phyloP scores from a whole-genome alignment of 2,888 invertebrate species.

The Agrochola macilenta region DNA sequence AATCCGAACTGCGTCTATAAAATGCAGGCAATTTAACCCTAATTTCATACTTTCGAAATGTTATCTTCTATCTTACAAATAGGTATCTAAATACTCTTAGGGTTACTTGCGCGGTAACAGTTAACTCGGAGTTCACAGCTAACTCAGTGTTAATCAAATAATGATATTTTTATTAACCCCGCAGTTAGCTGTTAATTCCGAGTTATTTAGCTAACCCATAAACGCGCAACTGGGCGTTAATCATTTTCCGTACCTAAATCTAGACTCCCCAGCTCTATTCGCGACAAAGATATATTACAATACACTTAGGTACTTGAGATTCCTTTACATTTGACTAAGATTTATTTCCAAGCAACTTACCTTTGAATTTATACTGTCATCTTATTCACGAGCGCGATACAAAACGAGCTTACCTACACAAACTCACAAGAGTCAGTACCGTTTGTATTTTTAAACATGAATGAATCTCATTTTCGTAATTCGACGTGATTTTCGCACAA shows the following conservation, averaged over 20 bases:
- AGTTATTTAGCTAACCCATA: no score
- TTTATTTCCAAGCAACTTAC: constrained; percentile 35
- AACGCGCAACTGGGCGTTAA: background rate
- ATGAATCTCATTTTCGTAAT: constrained; percentile 58
- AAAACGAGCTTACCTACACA: constrained; percentile 29
- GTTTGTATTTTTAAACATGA: constrained; percentile 54
- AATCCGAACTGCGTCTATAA: background rate
- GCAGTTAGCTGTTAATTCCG: no score
- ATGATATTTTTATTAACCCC: no score
- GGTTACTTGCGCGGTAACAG: no score
- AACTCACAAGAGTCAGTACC: constrained; percentile 26
- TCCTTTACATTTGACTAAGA: constrained; percentile 39
- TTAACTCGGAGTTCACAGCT: no score
- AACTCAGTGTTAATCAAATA: no score
- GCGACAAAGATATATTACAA: constrained; percentile 20
- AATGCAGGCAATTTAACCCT: background rate
- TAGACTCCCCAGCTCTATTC: constrained; percentile 2
- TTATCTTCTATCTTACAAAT: background rate
- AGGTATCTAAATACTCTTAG: background rate
- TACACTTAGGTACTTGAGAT: constrained; percentile 9
- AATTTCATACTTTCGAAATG: background rate
- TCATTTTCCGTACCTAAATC: background rate
- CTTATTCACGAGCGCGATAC: constrained; percentile 36
- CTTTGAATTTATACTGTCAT: constrained; percentile 35
- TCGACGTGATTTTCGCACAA: constrained; percentile 50